Conservation (phyloP, 1,140 invertebrate genomes). For the Drosophila auraria region DNA sequence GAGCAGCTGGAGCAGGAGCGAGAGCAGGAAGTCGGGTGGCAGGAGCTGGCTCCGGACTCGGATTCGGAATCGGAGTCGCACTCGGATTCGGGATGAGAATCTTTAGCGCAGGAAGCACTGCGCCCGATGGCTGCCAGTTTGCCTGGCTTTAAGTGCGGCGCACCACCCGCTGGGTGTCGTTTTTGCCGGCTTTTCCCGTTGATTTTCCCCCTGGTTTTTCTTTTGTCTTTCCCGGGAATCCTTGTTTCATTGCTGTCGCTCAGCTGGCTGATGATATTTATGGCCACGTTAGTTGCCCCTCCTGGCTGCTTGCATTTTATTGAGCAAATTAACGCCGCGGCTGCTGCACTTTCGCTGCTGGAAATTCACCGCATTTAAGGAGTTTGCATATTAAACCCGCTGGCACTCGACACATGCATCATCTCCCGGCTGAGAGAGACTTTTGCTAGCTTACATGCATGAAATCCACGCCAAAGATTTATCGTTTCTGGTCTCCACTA, state of each 20-base stretch:
- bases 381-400: constrained; percentile 58
- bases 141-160: constrained; percentile 73
- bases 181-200: constrained; percentile 8
- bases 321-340: constrained; percentile 49
- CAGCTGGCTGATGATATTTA: constrained; percentile 70
- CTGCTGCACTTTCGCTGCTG: constrained; percentile 52
- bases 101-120: constrained; percentile 54
- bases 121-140: constrained; percentile 65
- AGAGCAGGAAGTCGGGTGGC: constrained; percentile 30
- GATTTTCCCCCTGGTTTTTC: constrained; percentile 19
- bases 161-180: constrained; percentile 31
- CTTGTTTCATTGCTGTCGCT: constrained; percentile 29
- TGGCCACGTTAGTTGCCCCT: constrained; percentile 42
- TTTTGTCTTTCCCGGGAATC: constrained; percentile 39
- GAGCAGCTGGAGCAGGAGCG: constrained; percentile 10
- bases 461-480: constrained; percentile 76
- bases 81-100: constrained; percentile 14
- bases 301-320: constrained; percentile 49
- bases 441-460: constrained; percentile 63
- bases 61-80: background rate
- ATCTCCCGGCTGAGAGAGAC: constrained; percentile 41
- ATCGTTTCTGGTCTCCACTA: constrained; percentile 45
- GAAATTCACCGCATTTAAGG: constrained; percentile 33
- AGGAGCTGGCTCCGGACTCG: constrained; percentile 18
- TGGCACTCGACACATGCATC: constrained; percentile 50